Evolutionary conservation across 2,797 vertebrate genomes (phyloP), one percentile per base, ranked within the genome.

Genomic region (Syncerus caffer): DNA sequence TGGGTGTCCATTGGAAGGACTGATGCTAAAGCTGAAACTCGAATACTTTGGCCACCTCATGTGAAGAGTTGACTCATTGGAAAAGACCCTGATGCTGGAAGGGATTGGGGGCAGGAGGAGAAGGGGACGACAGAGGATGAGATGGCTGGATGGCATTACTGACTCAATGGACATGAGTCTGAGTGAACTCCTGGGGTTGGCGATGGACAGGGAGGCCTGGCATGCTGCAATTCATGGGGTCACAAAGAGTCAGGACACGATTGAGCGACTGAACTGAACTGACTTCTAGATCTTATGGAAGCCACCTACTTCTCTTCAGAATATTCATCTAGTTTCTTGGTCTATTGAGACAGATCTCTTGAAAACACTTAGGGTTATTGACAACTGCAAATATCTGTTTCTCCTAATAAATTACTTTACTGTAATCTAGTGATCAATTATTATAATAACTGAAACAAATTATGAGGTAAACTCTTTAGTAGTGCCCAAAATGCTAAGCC

Each of bases 401-500:
- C 80, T 64, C 27, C 21, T 97, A 98, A 92, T 67, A 34, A 34
- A 6, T 67, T 34, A 67, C n/a, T 67, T 47, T 78, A 67, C n/a
- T 93, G 25, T 50, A 97, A 84, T 55, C 27, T 95, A 97, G 94
- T 95, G 95, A 64, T 47, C 98, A 94, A 93, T 98, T 96, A 98
- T 97, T 98, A 97, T 90, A 94, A 92, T 87, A 97, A 87, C 4
- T 95, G 23, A 97, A 98, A 98, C 94, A 97, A 98, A 97, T 98
- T 97, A 98, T 45, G 45, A 96, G 13, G 11, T 79, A 96, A 85
- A 51, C 96, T 96, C 58, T 93, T 97, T 88, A 94, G 74, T 80
- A 29, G n/a, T 95, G 57, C 6, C 87, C 58, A 34, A 80, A 97
- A 97, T 94, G 34, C 95, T 76, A 53, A 62, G 17, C 42, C 38